phyloP scores from a whole-genome alignment of 2,888 invertebrate genomes.

The Slavum lentiscoides region DNA sequence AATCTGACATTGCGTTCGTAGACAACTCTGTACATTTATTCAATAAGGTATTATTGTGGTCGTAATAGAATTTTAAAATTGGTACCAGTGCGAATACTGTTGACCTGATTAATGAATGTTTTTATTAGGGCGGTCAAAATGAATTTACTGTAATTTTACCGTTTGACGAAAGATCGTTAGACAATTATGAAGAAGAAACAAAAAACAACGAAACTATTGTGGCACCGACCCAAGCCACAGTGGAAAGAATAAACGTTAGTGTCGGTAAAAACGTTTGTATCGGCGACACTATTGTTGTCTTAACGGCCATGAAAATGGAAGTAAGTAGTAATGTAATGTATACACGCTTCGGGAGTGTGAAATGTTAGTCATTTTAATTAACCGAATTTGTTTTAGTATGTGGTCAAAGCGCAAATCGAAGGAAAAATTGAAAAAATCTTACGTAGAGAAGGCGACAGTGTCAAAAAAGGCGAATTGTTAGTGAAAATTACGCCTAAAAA shows the following conservation, averaged over 20 bases:
- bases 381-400: conserved; percentile 66
- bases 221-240: conserved; percentile 94
- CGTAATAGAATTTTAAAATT: too few relatives aligned
- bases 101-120: background rate
- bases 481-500: conserved; percentile 58
- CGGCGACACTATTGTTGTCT: conserved; percentile 88
- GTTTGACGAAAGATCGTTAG: conserved; percentile 34
- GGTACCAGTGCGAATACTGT: too few relatives aligned
- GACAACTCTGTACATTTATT: conserved; percentile 33
- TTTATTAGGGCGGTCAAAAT: conserved; percentile 23
- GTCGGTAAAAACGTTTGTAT: conserved; percentile 79
- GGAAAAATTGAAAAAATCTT: conserved; percentile 75
- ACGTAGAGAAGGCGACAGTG: conserved; percentile 78
- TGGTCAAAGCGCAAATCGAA: conserved; percentile 80
- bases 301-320: conserved; percentile 99
- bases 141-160: conserved; percentile 45
- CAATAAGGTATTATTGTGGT: conserved; percentile 22
- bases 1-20: conserved; percentile 29
- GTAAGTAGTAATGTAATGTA: conserved; percentile 59
- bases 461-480: conserved; percentile 71
- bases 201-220: conserved; percentile 63
- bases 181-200: conserved; percentile 22
- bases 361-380: conserved; percentile 24
- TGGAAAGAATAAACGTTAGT: conserved; percentile 86
- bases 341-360: too few relatives aligned